phyloP scores from a whole-genome alignment of 2,888 invertebrate species.

The Sesamia inferens region DNA sequence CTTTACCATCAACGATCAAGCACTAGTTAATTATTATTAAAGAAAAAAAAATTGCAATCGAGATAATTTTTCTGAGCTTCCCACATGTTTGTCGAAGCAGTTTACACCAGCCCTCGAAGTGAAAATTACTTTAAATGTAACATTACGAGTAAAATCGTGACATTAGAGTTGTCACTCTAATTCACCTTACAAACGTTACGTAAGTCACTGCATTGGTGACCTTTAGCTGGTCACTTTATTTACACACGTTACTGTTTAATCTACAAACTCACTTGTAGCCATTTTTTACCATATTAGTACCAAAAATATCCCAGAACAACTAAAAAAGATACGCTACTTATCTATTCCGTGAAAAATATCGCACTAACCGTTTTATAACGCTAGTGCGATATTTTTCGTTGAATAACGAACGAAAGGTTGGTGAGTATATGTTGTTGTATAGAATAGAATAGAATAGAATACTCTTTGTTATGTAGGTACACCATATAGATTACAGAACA shows the following conservation, averaged over 20 bases:
- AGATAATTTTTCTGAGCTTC: conserved; percentile 7
- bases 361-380: too few species aligned
- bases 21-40: too few species aligned
- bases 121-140: conserved; percentile 42
- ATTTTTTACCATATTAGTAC: neutral
- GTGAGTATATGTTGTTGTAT: too few species aligned
- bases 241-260: neutral
- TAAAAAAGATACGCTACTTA: too few species aligned
- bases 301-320: too few species aligned
- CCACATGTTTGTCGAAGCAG: conserved; percentile 20
- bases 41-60: conserved; percentile 10
- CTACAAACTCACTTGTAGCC: neutral
- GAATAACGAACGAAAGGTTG: too few species aligned
- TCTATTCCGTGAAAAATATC: neutral
- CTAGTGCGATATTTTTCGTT: too few species aligned
- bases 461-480: too few species aligned
- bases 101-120: conserved; percentile 40
- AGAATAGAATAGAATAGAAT: too few species aligned
- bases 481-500: too few species aligned
- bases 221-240: conserved; percentile 2
- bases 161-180: conserved; percentile 20
- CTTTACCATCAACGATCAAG: too few species aligned
- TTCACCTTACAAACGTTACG: conserved; percentile 29
- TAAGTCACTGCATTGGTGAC: conserved; percentile 18
- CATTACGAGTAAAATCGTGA: conserved; percentile 38